phyloP scores from a whole-genome alignment of 2,113 vertebrate species.

The Syngnathus floridae region DNA sequence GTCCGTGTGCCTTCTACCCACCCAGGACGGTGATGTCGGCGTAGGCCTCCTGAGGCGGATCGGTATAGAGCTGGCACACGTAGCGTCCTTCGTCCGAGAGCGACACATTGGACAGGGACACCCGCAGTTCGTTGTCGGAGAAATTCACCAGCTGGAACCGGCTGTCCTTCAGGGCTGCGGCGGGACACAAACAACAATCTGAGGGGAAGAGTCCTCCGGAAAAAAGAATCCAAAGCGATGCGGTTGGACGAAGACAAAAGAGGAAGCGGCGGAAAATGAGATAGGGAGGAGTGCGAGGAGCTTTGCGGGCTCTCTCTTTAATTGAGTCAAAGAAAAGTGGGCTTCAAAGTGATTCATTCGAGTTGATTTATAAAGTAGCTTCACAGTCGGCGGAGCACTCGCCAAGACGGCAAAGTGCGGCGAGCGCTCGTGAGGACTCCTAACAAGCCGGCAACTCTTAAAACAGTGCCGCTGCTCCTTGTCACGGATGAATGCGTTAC shows the following conservation, averaged over 20 bases:
- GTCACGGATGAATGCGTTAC: constrained; percentile 57
- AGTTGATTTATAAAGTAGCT: constrained; percentile 67
- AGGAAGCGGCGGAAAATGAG: constrained; percentile 30
- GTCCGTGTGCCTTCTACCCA: constrained; percentile 58
- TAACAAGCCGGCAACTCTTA: constrained; percentile 65
- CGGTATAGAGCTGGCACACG: constrained; percentile 97
- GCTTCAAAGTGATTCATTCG: constrained; percentile 60
- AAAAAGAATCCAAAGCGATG: constrained; percentile 12
- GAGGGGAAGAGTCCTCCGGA: constrained; percentile 17
- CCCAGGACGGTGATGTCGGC: constrained; percentile 93
- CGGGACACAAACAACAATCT: constrained; percentile 49
- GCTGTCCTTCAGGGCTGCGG: constrained; percentile 94
- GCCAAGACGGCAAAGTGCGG: constrained; percentile 55
- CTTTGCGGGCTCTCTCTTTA: constrained; percentile 56
- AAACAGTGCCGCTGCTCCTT: constrained; percentile 43
- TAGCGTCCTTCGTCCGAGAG: constrained; percentile 93
- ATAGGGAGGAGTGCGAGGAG: constrained; percentile 9
- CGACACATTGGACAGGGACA: constrained; percentile 97
- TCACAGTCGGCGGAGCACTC: constrained; percentile 59
- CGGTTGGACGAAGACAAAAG: constrained; percentile 26
- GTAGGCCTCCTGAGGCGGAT: constrained; percentile 94
- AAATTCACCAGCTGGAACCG: constrained; percentile 99
- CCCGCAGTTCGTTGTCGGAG: constrained; percentile 95
- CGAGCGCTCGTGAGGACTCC: constrained; percentile 63
- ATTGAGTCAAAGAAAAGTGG: constrained; percentile 68